These are phyloP conservation scores for Salvelinus namaycush DNA, from an alignment of 2,113 vertebrate species.

Conservation along the genomic window DNA sequence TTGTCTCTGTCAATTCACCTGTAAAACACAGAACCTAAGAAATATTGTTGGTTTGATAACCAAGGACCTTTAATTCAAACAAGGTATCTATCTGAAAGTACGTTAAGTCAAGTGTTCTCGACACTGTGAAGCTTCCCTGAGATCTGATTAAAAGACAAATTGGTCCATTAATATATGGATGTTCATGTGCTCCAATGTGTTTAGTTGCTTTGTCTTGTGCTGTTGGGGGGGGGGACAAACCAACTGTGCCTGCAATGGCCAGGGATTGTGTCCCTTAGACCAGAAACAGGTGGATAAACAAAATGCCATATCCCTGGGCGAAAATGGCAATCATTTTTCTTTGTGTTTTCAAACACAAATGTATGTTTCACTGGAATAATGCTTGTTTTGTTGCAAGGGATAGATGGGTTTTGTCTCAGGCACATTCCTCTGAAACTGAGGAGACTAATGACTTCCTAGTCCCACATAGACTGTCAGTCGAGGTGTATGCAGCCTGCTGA, in stretches of 20 bases:
- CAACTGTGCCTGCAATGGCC: too few relatives aligned
- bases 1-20: neutral
- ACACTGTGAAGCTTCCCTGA: too few relatives aligned
- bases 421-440: too few relatives aligned
- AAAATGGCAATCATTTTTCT: constrained; percentile 30
- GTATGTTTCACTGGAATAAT: neutral
- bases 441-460: neutral
- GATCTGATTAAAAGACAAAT: neutral
- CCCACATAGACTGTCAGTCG: neutral
- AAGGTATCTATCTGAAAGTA: neutral
- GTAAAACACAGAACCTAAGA: neutral
- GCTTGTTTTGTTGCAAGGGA: neutral
- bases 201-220: neutral
- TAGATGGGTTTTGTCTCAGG: neutral
- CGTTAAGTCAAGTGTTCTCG: too few relatives aligned
- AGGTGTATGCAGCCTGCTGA: neutral
- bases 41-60: too few relatives aligned
- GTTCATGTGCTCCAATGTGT: too few relatives aligned
- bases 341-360: constrained; percentile 22
- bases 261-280: constrained; percentile 3
- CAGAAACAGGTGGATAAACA: constrained; percentile 47
- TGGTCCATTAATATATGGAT: neutral
- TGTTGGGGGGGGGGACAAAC: neutral
- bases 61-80: neutral
- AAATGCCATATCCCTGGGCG: constrained; percentile 38